Evolutionary conservation across 2,797 vertebrate genomes (phyloP), one percentile per base, ranked within the genome.

Genomic region (Hydrophis major): DNA sequence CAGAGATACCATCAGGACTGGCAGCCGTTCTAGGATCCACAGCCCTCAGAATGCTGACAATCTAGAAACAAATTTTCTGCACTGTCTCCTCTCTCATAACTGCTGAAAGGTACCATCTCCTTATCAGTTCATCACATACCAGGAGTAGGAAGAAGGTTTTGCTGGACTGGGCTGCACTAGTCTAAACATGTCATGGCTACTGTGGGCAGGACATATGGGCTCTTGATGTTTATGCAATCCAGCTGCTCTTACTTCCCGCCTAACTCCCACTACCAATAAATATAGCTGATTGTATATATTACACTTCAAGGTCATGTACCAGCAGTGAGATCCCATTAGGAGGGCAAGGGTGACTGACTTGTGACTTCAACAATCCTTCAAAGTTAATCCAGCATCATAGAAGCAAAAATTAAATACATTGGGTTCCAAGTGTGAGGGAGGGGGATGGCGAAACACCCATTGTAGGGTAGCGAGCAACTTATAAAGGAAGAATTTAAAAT

Each of bases 341-440:
- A 97, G 97, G 96, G 94, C 96, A 97, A 96, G 97, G 97, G 96
- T 97, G 97, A 97, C 92, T 94, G 96, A 95, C 97, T 97, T 96
- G 95, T 98, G 97, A 96, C 97, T 98, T 96, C 93, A 94, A 94
- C 88, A 92, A 97, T 97, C 97, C 96, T 97, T 96, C 97, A 96
- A 95, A 97, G 96, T 97, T 97, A 98, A 98, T 97, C 97, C 97
- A 97, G 95, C 95, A 0, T 97, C 95, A 96, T 96, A 97, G 95
- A 95, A 95, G 95, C 93, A 96, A 57, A 96, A 97, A 97, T 97
- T 96, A 96, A 97, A 97, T 92, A 94, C 95, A 95, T 96, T 96
- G 96, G 97, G 97, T 96, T 97, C 95, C 96, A 93, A 97, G 97
- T 96, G 95, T 97, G 95, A 95, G 5, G 63, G 5, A 14, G 14